Base-by-base conservation (phyloP, 2,797 vertebrate species). In the Chelon labrosus region DNA sequence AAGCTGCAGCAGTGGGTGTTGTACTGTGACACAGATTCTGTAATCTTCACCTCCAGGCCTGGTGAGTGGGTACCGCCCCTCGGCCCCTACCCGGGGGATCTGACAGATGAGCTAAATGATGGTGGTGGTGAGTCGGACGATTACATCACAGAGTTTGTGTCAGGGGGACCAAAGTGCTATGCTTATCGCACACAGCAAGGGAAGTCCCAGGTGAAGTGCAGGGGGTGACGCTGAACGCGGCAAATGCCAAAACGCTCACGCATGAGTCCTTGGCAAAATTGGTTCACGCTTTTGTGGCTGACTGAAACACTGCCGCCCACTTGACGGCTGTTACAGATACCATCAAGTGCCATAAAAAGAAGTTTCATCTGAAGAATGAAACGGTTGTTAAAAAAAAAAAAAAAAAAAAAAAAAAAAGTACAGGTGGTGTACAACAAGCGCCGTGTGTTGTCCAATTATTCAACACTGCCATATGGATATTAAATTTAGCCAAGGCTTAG, bases 91-190 rank as follows among this genome's bases (percentile, higher is more conserved):
- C 25, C 2, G 38, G 38, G 25, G 25, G 25, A 27, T 27, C 25
- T 27, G 25, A 58, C 38, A 2, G 19, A 19, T 20, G 12, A 62
- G 35, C 14, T 62, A 19, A 8, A 49, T 62, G 46, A 31, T 14
- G 27, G 27, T 22, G 22, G 22, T 22, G 25, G 27, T 38, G 9
- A 5, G 27, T 41, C 7, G 19, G 44, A 49, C 7, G 59, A 62
- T 37, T 61, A 13, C 25, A 46, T 62, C 31, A 62, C 31, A 49
- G 27, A 62, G 7, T 62, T 49, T 62, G 44, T 62, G 27, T 62
- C 59, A 4, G 27, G 27, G 11, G 44, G 12, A 17, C 49, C 20
- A 9, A 51, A 51, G 11, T 51, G 49, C 20, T 22, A 51, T 7
- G 49, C 19, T 5, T 51, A 51, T 19, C 8, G 3, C 20, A 25